phyloP scores from a whole-genome alignment of 1,140 invertebrate species.

The Ceratina japonica region DNA sequence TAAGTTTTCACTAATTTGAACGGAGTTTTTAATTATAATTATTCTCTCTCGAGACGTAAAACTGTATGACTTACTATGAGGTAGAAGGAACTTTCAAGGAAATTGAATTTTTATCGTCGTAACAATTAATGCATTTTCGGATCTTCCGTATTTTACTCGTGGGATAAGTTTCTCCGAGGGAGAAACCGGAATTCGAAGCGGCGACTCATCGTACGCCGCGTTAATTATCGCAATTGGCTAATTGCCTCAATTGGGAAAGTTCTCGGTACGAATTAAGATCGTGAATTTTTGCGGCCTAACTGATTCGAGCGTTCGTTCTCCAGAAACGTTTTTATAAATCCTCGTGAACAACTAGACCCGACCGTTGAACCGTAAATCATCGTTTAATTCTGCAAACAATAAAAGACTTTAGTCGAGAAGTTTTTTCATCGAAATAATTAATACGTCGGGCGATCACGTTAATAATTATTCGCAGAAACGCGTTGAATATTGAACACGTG shows the following conservation, averaged over 20 bases:
- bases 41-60: too few relatives aligned
- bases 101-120: background rate
- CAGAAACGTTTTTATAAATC: background rate
- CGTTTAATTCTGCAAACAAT: too few relatives aligned
- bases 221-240: slow-evolving; percentile 74
- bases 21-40: too few relatives aligned
- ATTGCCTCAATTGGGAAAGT: slow-evolving; percentile 74
- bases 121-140: background rate
- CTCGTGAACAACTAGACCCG: too few relatives aligned
- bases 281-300: slow-evolving; percentile 48
- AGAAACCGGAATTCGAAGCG: slow-evolving; percentile 30
- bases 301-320: slow-evolving; percentile 36
- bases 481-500: background rate
- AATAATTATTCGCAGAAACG: background rate
- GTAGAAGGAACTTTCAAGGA: background rate
- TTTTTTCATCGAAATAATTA: too few relatives aligned
- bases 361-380: background rate
- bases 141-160: background rate
- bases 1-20: too few relatives aligned
- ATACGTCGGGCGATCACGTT: background rate
- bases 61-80: too few relatives aligned
- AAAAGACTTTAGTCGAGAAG: too few relatives aligned
- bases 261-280: slow-evolving; percentile 68
- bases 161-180: background rate
- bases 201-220: slow-evolving; percentile 10